Evolutionary conservation across 2,888 invertebrate species (phyloP).

Genomic region (Tinea pellionella): DNA sequence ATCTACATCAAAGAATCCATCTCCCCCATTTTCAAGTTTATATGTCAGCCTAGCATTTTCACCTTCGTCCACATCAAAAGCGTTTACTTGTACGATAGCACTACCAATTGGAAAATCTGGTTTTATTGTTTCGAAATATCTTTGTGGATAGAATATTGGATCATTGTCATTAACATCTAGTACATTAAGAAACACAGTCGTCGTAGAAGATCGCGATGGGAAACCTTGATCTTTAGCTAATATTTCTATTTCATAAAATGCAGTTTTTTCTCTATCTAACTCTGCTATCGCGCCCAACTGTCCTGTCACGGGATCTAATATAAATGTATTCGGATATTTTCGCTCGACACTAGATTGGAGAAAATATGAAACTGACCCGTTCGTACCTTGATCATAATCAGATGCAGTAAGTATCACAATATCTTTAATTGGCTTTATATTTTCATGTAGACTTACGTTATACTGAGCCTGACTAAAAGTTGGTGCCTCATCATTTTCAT

Average conservation of each 20-base stretch:
- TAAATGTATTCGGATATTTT: constrained; percentile 86
- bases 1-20: constrained; percentile 84
- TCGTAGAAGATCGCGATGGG: constrained; percentile 90
- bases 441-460: constrained; percentile 83
- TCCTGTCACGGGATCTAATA: constrained; percentile 85
- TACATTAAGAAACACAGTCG: constrained; percentile 83
- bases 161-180: constrained; percentile 93
- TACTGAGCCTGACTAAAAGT: constrained; percentile 81
- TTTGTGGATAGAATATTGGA: constrained; percentile 90
- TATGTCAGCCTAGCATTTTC: constrained; percentile 87
- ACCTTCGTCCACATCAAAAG: constrained; percentile 88
- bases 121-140: constrained; percentile 82
- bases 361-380: constrained; percentile 89
- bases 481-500: constrained; percentile 96
- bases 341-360: constrained; percentile 82
- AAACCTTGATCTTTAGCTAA: constrained; percentile 92
- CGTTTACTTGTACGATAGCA: constrained; percentile 79
- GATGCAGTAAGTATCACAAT: constrained; percentile 87
- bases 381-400: constrained; percentile 93
- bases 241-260: constrained; percentile 84
- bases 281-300: constrained; percentile 81
- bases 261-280: constrained; percentile 85
- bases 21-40: constrained; percentile 81
- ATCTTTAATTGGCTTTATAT: constrained; percentile 81
- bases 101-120: constrained; percentile 75